Base-by-base conservation (phyloP, 2,797 vertebrate genomes). In the Remorina albescens region DNA sequence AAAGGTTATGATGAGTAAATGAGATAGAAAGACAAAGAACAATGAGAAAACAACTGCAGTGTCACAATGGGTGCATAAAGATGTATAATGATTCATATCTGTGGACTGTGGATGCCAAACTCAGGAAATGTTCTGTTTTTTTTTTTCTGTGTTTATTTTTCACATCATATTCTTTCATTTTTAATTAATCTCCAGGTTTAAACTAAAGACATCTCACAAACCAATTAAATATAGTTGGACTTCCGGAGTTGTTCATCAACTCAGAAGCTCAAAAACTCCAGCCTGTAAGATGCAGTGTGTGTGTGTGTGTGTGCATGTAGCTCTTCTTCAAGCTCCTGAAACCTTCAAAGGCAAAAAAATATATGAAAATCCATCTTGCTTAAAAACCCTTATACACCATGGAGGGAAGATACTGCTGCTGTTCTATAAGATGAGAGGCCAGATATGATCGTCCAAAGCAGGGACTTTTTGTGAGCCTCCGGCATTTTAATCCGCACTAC, bases 151-250 rank as follows among this genome's bases (percentile, higher is more conserved):
- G 26, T 32, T 63, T 64, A 28, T 60, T 54, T 75, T 64, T 74
- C 59, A 81, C 67, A 57, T 80, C 70, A 64, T 46, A 68, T 83
- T 67, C 67, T 82, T 85, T 81, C 41, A 67, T 82, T 87, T 88
- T 86, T 82, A 88, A 86, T 90, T 86, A 81, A 89, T 87, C 78
- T 85, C 55, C 56, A 75, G 74, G 75, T 88, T 82, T 84, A 71
- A 77, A 71, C 75, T 78, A 9, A 42, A 62, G 4, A 83, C 72
- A 65, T 79, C 65, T 64, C 59, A 36, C 74, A 77, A 85, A 77
- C 65, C 78, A 82, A 81, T 85, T 86, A 77, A 86, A 88, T 83
- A 36, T 69, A 84, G 75, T 57, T 10, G 28, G 60, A 72, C 41
- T 56, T 86, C 58, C 76, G 19, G 8, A 86, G 76, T 82, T 75